These are phyloP conservation scores for Mercenaria mercenaria DNA, from an alignment of 1,140 invertebrate species.

Conservation along the genomic window DNA sequence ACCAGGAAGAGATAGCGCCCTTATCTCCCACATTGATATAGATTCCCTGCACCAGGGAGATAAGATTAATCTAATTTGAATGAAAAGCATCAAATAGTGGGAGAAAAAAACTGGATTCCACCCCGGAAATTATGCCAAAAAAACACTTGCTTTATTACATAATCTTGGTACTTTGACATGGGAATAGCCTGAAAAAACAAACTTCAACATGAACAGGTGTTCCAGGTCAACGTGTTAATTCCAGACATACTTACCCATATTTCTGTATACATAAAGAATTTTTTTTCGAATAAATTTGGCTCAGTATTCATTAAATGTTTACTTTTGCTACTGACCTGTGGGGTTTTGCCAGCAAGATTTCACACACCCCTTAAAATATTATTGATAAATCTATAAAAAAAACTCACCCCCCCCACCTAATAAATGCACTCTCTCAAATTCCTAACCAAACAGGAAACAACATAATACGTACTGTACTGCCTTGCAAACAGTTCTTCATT, in stretches of 20 bases:
- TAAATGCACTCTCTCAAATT: too few relatives aligned
- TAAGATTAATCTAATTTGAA: constrained; percentile 31
- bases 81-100: background rate
- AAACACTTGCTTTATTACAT: constrained; percentile 5
- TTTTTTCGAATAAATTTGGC: too few relatives aligned
- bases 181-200: background rate
- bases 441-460: too few relatives aligned
- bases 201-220: constrained; percentile 3
- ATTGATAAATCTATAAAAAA: too few relatives aligned
- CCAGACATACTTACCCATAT: background rate
- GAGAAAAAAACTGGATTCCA: background rate
- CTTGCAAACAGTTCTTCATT: too few relatives aligned
- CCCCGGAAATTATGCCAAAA: background rate
- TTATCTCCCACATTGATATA: constrained; percentile 24
- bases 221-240: background rate
- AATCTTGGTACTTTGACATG: background rate
- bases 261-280: too few relatives aligned
- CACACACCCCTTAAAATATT: too few relatives aligned
- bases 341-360: too few relatives aligned
- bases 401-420: too few relatives aligned
- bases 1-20: background rate
- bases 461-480: too few relatives aligned
- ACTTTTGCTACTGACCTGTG: too few relatives aligned
- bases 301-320: too few relatives aligned
- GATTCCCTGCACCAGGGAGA: background rate